Percentiles rank a stretch among this genome's conserved stretches.
Evolutionary conservation across 2,797 vertebrate genomes (phyloP).

Genomic region (Pseudopleuronectes americanus): DNA sequence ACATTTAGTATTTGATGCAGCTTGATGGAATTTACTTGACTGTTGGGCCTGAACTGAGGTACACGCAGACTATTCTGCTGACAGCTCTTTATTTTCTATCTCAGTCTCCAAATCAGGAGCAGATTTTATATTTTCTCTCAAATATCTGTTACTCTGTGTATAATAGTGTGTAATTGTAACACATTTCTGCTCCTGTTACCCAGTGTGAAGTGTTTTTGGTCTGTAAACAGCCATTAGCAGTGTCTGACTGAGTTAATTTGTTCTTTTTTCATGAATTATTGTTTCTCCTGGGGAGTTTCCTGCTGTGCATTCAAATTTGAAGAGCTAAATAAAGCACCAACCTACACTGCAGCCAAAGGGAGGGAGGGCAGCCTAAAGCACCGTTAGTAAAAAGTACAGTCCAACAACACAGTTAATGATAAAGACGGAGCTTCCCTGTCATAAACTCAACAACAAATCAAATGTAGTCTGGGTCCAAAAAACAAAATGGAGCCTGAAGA

Average conservation of each 20-base stretch:
- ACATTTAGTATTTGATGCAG: too few species aligned
- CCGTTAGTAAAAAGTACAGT: constrained; percentile 19
- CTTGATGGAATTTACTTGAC: too few species aligned
- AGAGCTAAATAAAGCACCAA: constrained; percentile 29
- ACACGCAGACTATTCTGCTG: background rate
- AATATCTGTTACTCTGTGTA: constrained; percentile 3
- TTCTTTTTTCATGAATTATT: constrained; percentile 38
- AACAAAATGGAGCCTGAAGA: constrained; percentile 5
- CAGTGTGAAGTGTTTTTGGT: constrained; percentile 32
- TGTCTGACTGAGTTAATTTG: constrained; percentile 36
- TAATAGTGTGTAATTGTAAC: constrained; percentile 23
- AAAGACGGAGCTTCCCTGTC: constrained; percentile 1
- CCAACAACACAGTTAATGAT: constrained; percentile 14
- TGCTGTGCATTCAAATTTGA: constrained; percentile 38
- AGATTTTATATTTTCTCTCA: background rate
- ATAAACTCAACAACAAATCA: constrained; percentile 11
- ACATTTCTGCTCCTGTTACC: constrained; percentile 23
- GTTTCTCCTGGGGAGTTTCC: constrained; percentile 30
- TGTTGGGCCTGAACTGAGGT: too few species aligned
- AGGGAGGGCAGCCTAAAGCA: constrained; percentile 11
- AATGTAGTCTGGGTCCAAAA: background rate
- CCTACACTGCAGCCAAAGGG: constrained; percentile 12
- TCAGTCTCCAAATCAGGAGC: constrained; percentile 11
- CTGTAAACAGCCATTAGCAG: constrained; percentile 44
- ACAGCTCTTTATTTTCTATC: constrained; percentile 3